Percentiles rank a stretch among this genome's conserved stretches.
Evolutionary conservation across 2,113 vertebrate species (phyloP).

Genomic region (Budorcas taxicolor): DNA sequence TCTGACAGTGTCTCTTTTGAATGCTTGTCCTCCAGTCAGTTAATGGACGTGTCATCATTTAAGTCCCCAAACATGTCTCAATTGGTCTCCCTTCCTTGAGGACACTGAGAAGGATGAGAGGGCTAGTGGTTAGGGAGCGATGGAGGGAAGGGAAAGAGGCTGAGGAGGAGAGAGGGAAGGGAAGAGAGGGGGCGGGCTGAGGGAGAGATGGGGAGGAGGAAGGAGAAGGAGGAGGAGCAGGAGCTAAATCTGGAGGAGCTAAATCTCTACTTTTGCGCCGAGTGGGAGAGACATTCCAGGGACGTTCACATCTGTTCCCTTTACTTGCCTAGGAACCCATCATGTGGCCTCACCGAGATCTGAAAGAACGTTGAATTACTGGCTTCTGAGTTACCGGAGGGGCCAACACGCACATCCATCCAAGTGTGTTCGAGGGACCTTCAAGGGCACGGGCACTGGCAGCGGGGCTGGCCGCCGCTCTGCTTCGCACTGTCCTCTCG

Average conservation of each 20-base stretch:
- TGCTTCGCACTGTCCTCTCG: neutral
- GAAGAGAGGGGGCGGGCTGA: neutral
- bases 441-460: neutral
- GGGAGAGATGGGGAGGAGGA: neutral
- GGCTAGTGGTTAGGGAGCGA: neutral
- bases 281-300: neutral
- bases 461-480: accelerated
- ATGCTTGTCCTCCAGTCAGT: neutral
- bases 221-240: neutral
- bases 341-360: neutral
- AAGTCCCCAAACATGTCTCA: neutral
- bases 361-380: accelerated
- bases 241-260: neutral
- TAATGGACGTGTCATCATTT: neutral
- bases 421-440: neutral
- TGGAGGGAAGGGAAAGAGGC: neutral
- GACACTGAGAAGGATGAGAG: neutral
- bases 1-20: neutral
- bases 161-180: neutral
- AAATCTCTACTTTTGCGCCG: neutral
- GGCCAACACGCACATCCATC: too few relatives aligned
- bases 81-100: neutral
- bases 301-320: neutral
- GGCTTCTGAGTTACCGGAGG: neutral
- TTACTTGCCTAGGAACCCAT: neutral